A percentile compares a stretch with the other conserved stretches of the same genome.
phyloP scores from a whole-genome alignment of 2,797 vertebrate species.

The Pseudomugil gertrudae region DNA sequence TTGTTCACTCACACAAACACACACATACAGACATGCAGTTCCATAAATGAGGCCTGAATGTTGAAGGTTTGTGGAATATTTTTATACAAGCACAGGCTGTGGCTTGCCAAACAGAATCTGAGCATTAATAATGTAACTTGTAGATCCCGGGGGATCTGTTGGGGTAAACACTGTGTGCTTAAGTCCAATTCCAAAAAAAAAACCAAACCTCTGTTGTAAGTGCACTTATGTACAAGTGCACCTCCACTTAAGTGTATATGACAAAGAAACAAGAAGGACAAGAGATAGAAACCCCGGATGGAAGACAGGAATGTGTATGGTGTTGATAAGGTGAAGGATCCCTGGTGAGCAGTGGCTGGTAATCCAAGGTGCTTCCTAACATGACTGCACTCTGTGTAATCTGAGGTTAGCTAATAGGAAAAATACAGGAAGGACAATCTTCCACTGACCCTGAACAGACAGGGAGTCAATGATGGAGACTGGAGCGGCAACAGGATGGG shows the following conservation, averaged over 20 bases:
- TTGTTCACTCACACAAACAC: constrained; percentile 2
- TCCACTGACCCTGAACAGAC: constrained; percentile 60
- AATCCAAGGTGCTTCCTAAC: constrained; percentile 41
- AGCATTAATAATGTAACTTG: constrained; percentile 44
- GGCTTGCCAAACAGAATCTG: constrained; percentile 16
- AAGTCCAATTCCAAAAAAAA: constrained; percentile 31
- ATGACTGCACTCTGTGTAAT: constrained; percentile 53
- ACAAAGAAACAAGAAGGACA: constrained; percentile 16
- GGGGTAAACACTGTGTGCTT: constrained; percentile 44
- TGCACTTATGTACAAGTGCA: constrained; percentile 14
- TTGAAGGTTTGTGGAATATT: constrained; percentile 30
- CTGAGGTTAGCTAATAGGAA: constrained; percentile 54
- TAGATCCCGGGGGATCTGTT: constrained; percentile 33
- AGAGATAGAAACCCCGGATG: constrained; percentile 23
- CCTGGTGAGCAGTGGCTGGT: constrained; percentile 29
- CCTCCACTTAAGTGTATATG: constrained; percentile 14
- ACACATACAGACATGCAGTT: not conserved
- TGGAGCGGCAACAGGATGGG: constrained; percentile 15
- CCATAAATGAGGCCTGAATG: constrained; percentile 38
- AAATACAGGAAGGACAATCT: constrained; percentile 59
- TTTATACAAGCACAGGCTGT: constrained; percentile 8
- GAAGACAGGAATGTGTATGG: constrained; percentile 30
- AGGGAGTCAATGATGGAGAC: constrained; percentile 34
- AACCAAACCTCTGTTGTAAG: not conserved
- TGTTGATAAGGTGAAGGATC: constrained; percentile 59